Conservation (phyloP, 2,113 vertebrate species). For the Protomyctophum bolini region DNA sequence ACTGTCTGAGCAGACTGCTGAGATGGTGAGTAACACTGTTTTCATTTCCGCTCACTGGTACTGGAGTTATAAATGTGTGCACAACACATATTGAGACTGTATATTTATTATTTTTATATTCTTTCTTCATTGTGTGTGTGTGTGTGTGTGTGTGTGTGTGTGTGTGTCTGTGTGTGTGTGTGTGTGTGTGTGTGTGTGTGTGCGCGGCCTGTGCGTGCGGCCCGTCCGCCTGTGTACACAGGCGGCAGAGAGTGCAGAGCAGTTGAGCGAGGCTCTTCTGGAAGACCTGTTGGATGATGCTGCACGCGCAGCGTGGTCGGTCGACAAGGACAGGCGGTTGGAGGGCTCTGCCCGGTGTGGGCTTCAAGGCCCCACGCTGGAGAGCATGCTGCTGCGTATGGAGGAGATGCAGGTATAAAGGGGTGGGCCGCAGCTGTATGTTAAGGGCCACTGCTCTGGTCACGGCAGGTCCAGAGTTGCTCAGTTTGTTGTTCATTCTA, state of each 20-base stretch:
- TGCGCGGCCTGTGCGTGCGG: neutral
- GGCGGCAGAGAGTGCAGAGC: slow-evolving; percentile 64
- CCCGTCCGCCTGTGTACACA: slow-evolving; percentile 34
- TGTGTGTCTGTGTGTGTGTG: no score
- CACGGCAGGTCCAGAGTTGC: neutral
- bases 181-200: no score
- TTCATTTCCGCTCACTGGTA: slow-evolving; percentile 5
- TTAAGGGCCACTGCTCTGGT: neutral
- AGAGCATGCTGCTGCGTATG: slow-evolving; percentile 91
- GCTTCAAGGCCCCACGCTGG: slow-evolving; percentile 73
- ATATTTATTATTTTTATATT: no score
- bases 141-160: no score
- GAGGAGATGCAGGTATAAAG: slow-evolving; percentile 96
- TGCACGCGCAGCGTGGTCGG: slow-evolving; percentile 54
- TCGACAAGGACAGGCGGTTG: slow-evolving; percentile 52
- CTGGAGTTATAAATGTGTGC: neutral
- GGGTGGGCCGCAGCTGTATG: neutral
- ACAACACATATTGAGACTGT: no score
- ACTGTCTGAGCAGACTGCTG: slow-evolving; percentile 59
- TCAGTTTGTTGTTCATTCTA: slow-evolving; percentile 47
- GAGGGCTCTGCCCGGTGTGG: slow-evolving; percentile 38
- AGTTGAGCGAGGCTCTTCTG: slow-evolving; percentile 65
- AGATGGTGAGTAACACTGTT: slow-evolving; percentile 49
- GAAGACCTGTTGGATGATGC: slow-evolving; percentile 78
- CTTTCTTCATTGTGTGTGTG: no score